Percentiles rank a stretch among this genome's conserved stretches.
Conservation (phyloP, 2,113 vertebrate genomes). For the Coryphaenoides rupestris region DNA sequence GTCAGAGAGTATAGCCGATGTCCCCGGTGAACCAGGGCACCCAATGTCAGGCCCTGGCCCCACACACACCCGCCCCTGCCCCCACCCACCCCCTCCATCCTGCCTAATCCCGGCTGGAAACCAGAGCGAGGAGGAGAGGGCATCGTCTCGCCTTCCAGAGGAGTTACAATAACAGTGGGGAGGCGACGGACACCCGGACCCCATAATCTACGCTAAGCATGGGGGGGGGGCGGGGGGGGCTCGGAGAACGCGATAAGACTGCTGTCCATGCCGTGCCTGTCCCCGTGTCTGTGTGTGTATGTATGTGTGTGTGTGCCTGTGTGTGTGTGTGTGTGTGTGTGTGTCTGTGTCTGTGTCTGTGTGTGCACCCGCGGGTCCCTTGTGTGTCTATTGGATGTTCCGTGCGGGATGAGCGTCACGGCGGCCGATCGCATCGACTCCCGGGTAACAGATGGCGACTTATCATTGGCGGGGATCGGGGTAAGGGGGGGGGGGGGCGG, state of each 20-base stretch:
- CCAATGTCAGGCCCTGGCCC: slow-evolving; percentile 35
- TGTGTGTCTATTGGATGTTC: slow-evolving; percentile 31
- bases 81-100: slow-evolving; percentile 16
- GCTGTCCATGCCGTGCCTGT: not conserved
- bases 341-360: not conserved
- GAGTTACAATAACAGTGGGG: slow-evolving; percentile 69
- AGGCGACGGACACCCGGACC: slow-evolving; percentile 36
- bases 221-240: too few relatives aligned
- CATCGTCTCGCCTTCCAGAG: slow-evolving; percentile 45
- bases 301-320: not conserved
- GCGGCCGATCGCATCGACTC: slow-evolving; percentile 52
- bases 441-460: slow-evolving; percentile 73
- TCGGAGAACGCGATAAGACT: slow-evolving; percentile 47
- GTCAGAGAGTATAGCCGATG: slow-evolving; percentile 20
- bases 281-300: not conserved
- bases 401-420: slow-evolving; percentile 14
- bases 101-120: slow-evolving; percentile 73
- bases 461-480: slow-evolving; percentile 70
- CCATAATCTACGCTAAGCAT: slow-evolving; percentile 48
- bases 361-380: not conserved
- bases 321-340: not conserved
- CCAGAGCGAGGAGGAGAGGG: slow-evolving; percentile 70
- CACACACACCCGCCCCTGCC: slow-evolving; percentile 25
- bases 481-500: too few relatives aligned
- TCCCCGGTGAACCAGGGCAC: not conserved